Percentiles rank a stretch among this genome's conserved stretches.
phyloP scores from a whole-genome alignment of 2,113 vertebrate species.

The Melanerpes aurifrons region DNA sequence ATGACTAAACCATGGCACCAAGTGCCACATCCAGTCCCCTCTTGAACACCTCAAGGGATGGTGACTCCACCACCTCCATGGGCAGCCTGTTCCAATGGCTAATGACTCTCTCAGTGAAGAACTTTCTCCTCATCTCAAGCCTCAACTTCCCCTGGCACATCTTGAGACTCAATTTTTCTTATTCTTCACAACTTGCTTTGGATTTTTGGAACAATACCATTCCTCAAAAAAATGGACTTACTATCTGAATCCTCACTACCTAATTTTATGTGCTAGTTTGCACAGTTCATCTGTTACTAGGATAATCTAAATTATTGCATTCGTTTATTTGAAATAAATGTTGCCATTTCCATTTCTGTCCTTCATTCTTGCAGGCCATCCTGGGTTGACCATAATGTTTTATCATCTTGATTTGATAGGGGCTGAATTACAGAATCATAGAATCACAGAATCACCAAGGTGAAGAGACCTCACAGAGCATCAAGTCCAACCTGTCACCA shows the following conservation, averaged over 20 bases:
- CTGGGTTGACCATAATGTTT: not conserved
- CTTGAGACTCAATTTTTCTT: not conserved
- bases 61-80: too few relatives aligned
- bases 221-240: not conserved
- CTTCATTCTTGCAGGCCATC: not conserved
- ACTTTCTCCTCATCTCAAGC: too few relatives aligned
- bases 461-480: too few relatives aligned
- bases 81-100: too few relatives aligned
- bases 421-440: too few relatives aligned
- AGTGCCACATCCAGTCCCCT: too few relatives aligned
- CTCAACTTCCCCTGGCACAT: too few relatives aligned
- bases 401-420: not conserved
- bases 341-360: not conserved
- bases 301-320: not conserved
- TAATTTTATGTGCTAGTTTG: conserved; percentile 12
- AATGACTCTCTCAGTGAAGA: too few relatives aligned
- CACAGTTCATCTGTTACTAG: not conserved
- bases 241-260: conserved; percentile 5
- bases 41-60: too few relatives aligned
- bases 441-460: too few relatives aligned
- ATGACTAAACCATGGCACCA: too few relatives aligned
- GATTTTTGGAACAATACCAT: not conserved
- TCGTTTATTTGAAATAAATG: conserved; percentile 10
- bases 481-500: too few relatives aligned
- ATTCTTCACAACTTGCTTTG: not conserved